phyloP scores from a whole-genome alignment of 2,888 invertebrate genomes.

The Epinotia nisella region DNA sequence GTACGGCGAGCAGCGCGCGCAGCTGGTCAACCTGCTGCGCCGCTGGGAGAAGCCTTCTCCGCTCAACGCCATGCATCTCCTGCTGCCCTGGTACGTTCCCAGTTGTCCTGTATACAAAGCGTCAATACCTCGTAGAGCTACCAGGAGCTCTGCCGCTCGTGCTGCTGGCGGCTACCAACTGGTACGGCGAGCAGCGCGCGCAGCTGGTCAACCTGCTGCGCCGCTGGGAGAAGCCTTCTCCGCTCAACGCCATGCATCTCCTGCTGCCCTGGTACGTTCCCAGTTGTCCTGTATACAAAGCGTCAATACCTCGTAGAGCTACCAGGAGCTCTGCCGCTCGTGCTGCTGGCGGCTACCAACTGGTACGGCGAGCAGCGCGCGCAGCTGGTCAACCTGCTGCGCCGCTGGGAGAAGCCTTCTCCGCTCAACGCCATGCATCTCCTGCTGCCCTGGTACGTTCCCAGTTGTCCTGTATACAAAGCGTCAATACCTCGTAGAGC shows the following conservation, averaged over 20 bases:
- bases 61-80: constrained; percentile 94
- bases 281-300: constrained; percentile 38
- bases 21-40: constrained; percentile 93
- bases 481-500: constrained; percentile 93
- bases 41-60: constrained; percentile 95
- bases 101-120: constrained; percentile 38
- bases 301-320: constrained; percentile 92
- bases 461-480: constrained; percentile 81
- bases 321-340: constrained; percentile 94
- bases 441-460: constrained; percentile 94
- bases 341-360: constrained; percentile 93
- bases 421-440: constrained; percentile 96
- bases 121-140: constrained; percentile 91
- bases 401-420: constrained; percentile 93
- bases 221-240: constrained; percentile 94
- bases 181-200: constrained; percentile 95
- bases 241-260: constrained; percentile 95
- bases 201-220: constrained; percentile 95
- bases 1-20: constrained; percentile 94
- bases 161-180: constrained; percentile 93
- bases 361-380: constrained; percentile 96
- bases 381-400: constrained; percentile 94
- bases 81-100: constrained; percentile 96
- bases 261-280: constrained; percentile 95
- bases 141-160: constrained; percentile 95